Evolutionary conservation across 2,797 vertebrate genomes (phyloP).

Genomic region (Sebastes melanostomus): DNA sequence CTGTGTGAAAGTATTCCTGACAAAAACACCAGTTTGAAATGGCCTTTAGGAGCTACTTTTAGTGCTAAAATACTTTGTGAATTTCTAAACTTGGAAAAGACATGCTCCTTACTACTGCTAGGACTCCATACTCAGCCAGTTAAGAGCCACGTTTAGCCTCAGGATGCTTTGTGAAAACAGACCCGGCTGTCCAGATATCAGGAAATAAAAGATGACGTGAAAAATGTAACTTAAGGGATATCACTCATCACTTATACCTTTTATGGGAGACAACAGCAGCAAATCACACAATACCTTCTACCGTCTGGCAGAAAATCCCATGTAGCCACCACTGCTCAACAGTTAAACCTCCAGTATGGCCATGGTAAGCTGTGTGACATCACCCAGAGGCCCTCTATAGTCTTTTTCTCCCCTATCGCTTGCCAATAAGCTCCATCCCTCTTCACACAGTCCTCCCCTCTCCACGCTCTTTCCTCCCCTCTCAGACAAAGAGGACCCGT

Average conservation of each 20-base stretch:
- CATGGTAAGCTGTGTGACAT: neutral
- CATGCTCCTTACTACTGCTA: too few relatives aligned
- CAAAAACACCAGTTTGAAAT: too few relatives aligned
- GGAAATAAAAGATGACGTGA: neutral
- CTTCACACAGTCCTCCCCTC: neutral
- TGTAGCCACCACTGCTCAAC: neutral
- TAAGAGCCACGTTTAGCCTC: neutral
- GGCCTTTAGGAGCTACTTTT: neutral
- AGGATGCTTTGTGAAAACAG: neutral
- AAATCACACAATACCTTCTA: neutral
- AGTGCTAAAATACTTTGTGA: neutral
- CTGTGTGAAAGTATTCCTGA: too few relatives aligned
- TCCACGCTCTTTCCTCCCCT: neutral
- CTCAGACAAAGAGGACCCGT: conserved; percentile 33
- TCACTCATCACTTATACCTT: neutral
- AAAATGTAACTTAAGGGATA: neutral
- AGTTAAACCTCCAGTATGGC: neutral
- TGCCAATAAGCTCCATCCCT: neutral
- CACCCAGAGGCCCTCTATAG: neutral
- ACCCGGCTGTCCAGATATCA: neutral
- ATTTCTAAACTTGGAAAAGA: too few relatives aligned
- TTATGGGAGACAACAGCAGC: neutral
- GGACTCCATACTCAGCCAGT: too few relatives aligned
- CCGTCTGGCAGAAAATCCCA: neutral
- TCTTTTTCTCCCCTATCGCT: neutral